A percentile compares a stretch with the other conserved stretches of the same genome.
These are phyloP conservation scores for Stegana nigrithorax DNA, from an alignment of 2,888 invertebrate species.

Conservation along the genomic window DNA sequence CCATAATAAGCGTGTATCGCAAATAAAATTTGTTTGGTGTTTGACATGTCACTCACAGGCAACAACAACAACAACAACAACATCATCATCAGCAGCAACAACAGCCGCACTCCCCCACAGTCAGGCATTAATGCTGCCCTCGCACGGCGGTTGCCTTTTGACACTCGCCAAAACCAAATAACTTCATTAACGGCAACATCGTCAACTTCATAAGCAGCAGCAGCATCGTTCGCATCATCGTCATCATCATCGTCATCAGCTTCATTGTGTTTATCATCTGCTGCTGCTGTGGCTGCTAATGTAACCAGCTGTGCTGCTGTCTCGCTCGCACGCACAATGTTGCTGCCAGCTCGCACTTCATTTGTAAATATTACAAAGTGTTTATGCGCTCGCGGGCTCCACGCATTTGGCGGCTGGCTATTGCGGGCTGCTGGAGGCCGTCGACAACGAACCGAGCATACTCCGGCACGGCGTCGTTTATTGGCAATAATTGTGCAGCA, in stretches of 20 bases:
- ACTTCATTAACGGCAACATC: neutral
- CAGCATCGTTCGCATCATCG: slow-evolving; percentile 12
- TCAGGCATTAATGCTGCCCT: no score
- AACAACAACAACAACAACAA: slow-evolving; percentile 42
- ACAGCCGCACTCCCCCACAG: slow-evolving; percentile 21
- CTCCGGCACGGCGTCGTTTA: slow-evolving; percentile 50
- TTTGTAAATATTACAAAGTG: slow-evolving; percentile 55
- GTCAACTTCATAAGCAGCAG: neutral
- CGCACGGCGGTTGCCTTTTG: slow-evolving; percentile 25
- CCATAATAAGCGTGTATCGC: slow-evolving; percentile 36
- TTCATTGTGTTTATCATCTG: slow-evolving; percentile 31
- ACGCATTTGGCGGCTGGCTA: slow-evolving; percentile 30
- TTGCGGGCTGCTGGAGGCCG: no score
- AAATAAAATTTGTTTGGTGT: slow-evolving; percentile 68
- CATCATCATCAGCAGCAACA: slow-evolving; percentile 15
- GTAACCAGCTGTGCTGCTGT: slow-evolving; percentile 17
- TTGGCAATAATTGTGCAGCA: slow-evolving; percentile 64
- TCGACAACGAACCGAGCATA: no score
- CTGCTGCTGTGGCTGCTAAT: slow-evolving; percentile 36
- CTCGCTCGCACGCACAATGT: neutral
- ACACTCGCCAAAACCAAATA: slow-evolving; percentile 23
- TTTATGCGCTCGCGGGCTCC: slow-evolving; percentile 48
- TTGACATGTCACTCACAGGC: slow-evolving; percentile 69
- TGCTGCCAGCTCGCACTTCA: slow-evolving; percentile 23
- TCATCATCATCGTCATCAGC: slow-evolving; percentile 25